Percentiles rank a stretch among this genome's conserved stretches.
phyloP scores from a whole-genome alignment of 2,113 vertebrate genomes.

The zebrafish (Danio rerio) region GRCz12tu NC_133176.1:40167001-40167500 shows the following conservation, averaged over 20 bases:
- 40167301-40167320: background rate
- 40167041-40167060: constrained; percentile 72
- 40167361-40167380: background rate
- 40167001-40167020: constrained; percentile 77
- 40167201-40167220: no score
- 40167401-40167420: background rate
- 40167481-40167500: no score
- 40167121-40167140: constrained; percentile 60
- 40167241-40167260: constrained; percentile 31
- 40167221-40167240: constrained; percentile 8
- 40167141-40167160: constrained; percentile 52
- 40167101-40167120: constrained; percentile 69
- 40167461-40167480: no score
- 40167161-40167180: constrained; percentile 26
- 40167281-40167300: constrained; percentile 36
- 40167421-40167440: no score
- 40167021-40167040: constrained; percentile 75
- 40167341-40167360: background rate
- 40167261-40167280: constrained; percentile 50
- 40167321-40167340: background rate
- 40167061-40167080: constrained; percentile 73
- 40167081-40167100: constrained; percentile 78
- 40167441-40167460: no score
- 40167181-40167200: constrained; percentile 50
- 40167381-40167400: background rate